Conservation (phyloP, 1,140 invertebrate genomes). For the Drosophila tsacasi region DNA sequence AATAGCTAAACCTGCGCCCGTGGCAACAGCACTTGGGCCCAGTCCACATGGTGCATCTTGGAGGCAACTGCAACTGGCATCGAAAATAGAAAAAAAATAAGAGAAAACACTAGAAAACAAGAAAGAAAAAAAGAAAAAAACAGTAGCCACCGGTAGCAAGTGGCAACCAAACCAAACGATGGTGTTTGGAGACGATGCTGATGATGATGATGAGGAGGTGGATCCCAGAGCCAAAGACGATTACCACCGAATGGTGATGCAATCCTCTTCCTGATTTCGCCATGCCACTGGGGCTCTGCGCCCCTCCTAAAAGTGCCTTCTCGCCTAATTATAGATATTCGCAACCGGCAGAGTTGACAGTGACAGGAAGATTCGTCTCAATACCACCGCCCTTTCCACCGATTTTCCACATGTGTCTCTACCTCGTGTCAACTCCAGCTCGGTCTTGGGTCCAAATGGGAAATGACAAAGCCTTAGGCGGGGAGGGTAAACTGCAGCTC, state of each 20-base stretch:
- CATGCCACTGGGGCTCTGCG: conserved; percentile 13
- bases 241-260: conserved; percentile 44
- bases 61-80: conserved; percentile 2
- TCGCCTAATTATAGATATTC: conserved; percentile 74
- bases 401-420: conserved; percentile 10
- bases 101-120: no score
- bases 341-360: conserved; percentile 9
- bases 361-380: conserved; percentile 69
- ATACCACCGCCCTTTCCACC: conserved; percentile 7
- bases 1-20: not conserved
- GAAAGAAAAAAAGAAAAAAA: not conserved
- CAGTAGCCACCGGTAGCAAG: conserved; percentile 41
- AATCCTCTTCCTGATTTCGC: conserved; percentile 70
- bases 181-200: conserved; percentile 4
- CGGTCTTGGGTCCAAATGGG: conserved; percentile 2
- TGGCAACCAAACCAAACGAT: conserved; percentile 12
- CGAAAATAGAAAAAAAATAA: not conserved
- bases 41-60: conserved; percentile 3
- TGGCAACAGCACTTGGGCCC: not conserved
- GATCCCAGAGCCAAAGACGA: conserved; percentile 9
- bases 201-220: conserved; percentile 9
- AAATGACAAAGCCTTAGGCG: conserved; percentile 43
- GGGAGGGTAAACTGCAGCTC: conserved; percentile 11
- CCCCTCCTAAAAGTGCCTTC: conserved; percentile 40
- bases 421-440: conserved; percentile 3